Base-by-base conservation (phyloP, 2,113 vertebrate genomes). In the Sapayoa aenigma region DNA sequence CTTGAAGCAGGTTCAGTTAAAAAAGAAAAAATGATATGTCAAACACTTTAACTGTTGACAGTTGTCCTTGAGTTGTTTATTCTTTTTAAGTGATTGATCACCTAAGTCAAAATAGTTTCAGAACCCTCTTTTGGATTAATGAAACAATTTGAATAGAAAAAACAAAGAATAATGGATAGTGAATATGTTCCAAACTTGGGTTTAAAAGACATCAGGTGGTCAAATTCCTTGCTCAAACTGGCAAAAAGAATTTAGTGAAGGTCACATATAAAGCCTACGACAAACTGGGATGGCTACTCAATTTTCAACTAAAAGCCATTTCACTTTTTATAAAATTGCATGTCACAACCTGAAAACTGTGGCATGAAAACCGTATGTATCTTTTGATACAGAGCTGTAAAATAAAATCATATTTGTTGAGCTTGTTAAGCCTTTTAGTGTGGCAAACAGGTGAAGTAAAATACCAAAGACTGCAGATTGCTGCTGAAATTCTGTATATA, bases 1-100 rank as follows among this genome's bases (percentile, higher is more conserved):
- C 41, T 44, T 65, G 49, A 82, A 41, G 35, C 37, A 88, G 73
- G 4, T 60, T 84, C 1, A 6, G 33, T 53, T 49, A 79, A 58
- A 84, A 83, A 79, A 60, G 30, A 84, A 91, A 50, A 6, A 78
- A 55, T 84, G 13, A 39, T n/a, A 50, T 4, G 9, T 78, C 69
- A 91, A 81, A 75, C 3, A 2, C 28, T 84, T 73, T 39, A 44
- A 30, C 56, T 46, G 49, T 33, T 94, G 85, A 83, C 56, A 42
- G 42, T 7, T 92, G 78, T 87, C 82, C 92, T 96, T 95, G 85
- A 35, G 24, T 53, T 91, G 58, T 69, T 90, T 68, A 24, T 66
- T 94, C 75, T 80, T 79, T 89, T 6, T 14, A 39, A 46, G 22
- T 92, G 85, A 92, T 85, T 92, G 72, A 94, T 88, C n/a, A 68